These are phyloP conservation scores for Columba livia DNA, from an alignment of 2,113 vertebrate genomes.

Conservation along the genomic window DNA sequence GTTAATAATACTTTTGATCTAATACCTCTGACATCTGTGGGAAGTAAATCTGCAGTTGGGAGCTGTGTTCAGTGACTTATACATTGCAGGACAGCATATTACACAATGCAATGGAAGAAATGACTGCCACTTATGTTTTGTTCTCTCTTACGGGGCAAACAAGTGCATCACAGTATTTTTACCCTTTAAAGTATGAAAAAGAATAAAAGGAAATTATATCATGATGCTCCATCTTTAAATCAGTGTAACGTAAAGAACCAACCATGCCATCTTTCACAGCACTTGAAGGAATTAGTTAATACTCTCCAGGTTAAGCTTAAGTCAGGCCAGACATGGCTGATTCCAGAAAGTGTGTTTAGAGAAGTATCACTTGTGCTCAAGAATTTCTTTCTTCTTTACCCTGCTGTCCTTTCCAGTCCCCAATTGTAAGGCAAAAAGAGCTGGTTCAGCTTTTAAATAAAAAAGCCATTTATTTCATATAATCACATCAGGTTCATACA, in stretches of 20 bases:
- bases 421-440: neutral
- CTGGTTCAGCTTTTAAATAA: neutral
- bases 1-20: neutral
- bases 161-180: neutral
- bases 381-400: neutral
- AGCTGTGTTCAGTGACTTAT: neutral
- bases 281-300: neutral
- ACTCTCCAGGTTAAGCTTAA: neutral
- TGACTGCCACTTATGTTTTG: neutral
- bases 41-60: neutral
- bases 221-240: neutral
- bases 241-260: neutral
- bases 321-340: neutral
- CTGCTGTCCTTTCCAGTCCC: neutral
- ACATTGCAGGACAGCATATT: neutral
- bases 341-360: neutral
- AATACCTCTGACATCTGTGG: neutral
- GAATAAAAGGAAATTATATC: neutral
- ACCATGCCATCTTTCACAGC: neutral
- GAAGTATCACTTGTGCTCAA: neutral
- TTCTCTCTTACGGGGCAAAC: neutral
- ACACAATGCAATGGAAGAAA: neutral
- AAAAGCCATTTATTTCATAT: rapidly evolving
- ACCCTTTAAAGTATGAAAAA: neutral
- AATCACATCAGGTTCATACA: neutral